Percentiles rank a stretch among this genome's conserved stretches.
phyloP scores from a whole-genome alignment of 30 jellyfish, hydroid and myxozoan species.

The Pseudorhiza aurosa region DNA sequence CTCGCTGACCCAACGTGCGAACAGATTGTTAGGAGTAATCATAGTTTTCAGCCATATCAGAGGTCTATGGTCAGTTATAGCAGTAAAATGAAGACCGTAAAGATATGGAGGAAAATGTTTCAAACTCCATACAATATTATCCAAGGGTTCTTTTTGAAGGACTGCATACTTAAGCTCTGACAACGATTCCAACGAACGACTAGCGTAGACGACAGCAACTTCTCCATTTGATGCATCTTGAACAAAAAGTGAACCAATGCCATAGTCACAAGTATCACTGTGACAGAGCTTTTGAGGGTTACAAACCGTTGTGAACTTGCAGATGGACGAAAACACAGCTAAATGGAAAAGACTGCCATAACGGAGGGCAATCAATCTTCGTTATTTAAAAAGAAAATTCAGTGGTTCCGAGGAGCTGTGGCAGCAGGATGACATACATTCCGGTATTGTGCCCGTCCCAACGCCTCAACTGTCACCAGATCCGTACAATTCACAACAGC shows the following conservation, averaged over 20 bases:
- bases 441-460: too few species aligned
- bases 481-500: too few species aligned
- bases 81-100: conserved; percentile 53
- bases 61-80: conserved; percentile 57
- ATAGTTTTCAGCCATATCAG: conserved; percentile 57
- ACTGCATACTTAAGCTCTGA: conserved; percentile 65
- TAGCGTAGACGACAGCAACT: conserved; percentile 47
- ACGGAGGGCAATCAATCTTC: too few species aligned
- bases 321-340: too few species aligned
- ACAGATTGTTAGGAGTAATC: conserved; percentile 56
- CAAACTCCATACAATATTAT: conserved; percentile 46
- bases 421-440: too few species aligned
- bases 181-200: conserved; percentile 16
- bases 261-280: too few species aligned
- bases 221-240: conserved; percentile 40
- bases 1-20: conserved; percentile 71
- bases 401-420: too few species aligned
- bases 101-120: conserved; percentile 64
- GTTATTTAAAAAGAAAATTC: too few species aligned
- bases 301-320: too few species aligned
- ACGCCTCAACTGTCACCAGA: too few species aligned
- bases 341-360: too few species aligned
- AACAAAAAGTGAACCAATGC: conserved; percentile 65
- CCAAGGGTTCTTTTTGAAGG: conserved; percentile 52
- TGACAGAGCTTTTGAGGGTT: too few species aligned